Conservation (phyloP, 1,140 invertebrate species). For the Meloidogyne hapla region DNA sequence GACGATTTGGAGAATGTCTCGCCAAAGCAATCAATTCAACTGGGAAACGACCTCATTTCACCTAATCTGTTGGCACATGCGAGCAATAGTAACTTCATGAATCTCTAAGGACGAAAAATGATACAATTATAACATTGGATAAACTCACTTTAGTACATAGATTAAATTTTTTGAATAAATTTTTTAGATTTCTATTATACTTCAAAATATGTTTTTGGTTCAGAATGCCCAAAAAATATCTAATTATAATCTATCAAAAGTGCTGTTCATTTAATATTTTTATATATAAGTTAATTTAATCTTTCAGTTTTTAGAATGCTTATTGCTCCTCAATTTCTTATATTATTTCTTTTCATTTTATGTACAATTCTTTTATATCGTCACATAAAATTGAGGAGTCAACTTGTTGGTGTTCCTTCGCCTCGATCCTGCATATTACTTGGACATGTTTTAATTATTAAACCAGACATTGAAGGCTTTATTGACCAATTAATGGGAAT, state of each 20-base stretch:
- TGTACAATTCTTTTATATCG: background rate
- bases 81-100: background rate
- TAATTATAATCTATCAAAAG: too few species aligned
- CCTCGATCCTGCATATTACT: conserved; percentile 45
- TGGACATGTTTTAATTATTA: conserved; percentile 44
- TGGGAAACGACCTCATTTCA: conserved; percentile 1
- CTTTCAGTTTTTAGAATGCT: background rate
- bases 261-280: too few species aligned
- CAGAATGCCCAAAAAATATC: too few species aligned
- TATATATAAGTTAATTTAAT: background rate
- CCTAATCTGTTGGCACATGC: conserved; percentile 16
- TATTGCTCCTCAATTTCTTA: conserved; percentile 22
- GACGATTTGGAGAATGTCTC: background rate
- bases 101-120: background rate
- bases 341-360: conserved; percentile 19
- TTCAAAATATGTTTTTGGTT: background rate
- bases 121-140: too few species aligned
- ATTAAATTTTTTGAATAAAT: background rate
- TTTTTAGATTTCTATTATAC: background rate
- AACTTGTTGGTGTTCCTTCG: conserved; percentile 34
- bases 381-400: conserved; percentile 38
- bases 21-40: background rate
- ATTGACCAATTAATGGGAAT: conserved; percentile 52
- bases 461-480: conserved; percentile 47
- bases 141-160: too few species aligned